Percentiles rank a stretch among this genome's conserved stretches.
These are phyloP conservation scores for Acanthisitta chloris DNA, from an alignment of 2,113 vertebrate species.

Conservation along the genomic window DNA sequence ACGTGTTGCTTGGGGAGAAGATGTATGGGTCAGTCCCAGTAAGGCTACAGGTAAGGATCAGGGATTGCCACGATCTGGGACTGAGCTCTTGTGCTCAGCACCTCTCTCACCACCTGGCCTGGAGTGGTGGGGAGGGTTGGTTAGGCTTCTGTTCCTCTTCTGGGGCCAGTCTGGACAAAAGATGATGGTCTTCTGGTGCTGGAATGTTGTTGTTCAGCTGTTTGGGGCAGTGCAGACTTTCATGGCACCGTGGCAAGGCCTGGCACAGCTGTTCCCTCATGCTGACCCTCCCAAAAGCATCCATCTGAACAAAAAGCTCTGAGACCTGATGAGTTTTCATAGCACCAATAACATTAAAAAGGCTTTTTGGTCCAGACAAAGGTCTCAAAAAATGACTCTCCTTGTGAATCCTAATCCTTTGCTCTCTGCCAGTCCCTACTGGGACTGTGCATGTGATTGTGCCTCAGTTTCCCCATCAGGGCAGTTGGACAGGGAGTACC, in stretches of 20 bases:
- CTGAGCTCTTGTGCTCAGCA: neutral
- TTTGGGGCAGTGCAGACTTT: neutral
- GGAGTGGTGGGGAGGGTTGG: neutral
- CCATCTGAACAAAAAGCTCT: neutral
- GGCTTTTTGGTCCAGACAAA: neutral
- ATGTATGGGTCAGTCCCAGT: rapidly evolving
- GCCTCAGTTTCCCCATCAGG: neutral
- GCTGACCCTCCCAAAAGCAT: rapidly evolving
- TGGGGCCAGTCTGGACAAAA: neutral
- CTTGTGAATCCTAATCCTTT: neutral
- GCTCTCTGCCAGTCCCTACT: neutral
- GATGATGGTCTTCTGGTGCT: rapidly evolving
- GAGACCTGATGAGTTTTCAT: neutral
- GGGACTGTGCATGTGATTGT: rapidly evolving
- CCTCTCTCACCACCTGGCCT: neutral
- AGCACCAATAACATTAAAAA: neutral
- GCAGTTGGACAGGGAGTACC: neutral
- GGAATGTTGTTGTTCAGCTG: neutral
- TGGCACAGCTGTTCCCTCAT: rapidly evolving
- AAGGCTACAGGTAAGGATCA: neutral
- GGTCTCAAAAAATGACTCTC: neutral
- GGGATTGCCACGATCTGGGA: neutral
- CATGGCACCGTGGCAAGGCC: neutral
- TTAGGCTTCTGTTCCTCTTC: neutral
- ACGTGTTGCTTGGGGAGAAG: neutral